Percentiles rank a stretch among this genome's conserved stretches.
Evolutionary conservation across 2,888 invertebrate genomes (phyloP).

Genomic region (Thereva nobilitata): DNA sequence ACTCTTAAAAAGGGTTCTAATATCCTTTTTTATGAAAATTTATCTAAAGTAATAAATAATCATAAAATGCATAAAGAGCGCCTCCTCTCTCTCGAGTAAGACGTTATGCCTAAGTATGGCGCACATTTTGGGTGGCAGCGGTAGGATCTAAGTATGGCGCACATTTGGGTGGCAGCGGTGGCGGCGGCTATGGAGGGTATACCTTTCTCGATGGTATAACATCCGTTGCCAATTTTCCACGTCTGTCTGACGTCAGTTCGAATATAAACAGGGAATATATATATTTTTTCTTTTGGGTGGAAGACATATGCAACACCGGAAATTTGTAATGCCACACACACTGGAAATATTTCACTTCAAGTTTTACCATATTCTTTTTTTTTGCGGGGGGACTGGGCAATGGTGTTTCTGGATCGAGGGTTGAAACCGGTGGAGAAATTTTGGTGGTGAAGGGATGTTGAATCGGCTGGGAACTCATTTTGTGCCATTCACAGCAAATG

Average conservation of each 20-base stretch:
- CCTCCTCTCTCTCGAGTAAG: neutral
- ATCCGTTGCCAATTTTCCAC: no score
- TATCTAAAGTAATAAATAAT: constrained; percentile 37
- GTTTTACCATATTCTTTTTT: constrained; percentile 9
- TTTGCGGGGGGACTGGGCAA: neutral
- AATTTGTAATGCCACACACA: neutral
- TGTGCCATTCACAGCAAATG: constrained; percentile 31
- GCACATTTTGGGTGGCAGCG: no score
- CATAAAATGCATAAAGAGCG: constrained; percentile 33
- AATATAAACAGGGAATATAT: neutral
- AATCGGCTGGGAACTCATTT: constrained; percentile 7
- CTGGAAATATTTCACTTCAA: neutral
- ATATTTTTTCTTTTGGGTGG: neutral
- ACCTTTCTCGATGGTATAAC: no score
- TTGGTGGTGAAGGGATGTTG: no score
- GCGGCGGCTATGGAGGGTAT: neutral
- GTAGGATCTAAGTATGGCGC: no score
- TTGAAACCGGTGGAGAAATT: no score
- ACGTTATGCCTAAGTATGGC: no score
- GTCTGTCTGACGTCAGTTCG: constrained; percentile 12
- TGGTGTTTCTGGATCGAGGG: no score
- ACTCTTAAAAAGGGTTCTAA: constrained; percentile 34
- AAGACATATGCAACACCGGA: constrained; percentile 14
- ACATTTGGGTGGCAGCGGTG: neutral
- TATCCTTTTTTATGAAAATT: constrained; percentile 36